Evolutionary conservation across 2,113 vertebrate genomes (phyloP), one percentile per base, ranked within the genome.

Genomic region (Entelurus aequoreus): DNA sequence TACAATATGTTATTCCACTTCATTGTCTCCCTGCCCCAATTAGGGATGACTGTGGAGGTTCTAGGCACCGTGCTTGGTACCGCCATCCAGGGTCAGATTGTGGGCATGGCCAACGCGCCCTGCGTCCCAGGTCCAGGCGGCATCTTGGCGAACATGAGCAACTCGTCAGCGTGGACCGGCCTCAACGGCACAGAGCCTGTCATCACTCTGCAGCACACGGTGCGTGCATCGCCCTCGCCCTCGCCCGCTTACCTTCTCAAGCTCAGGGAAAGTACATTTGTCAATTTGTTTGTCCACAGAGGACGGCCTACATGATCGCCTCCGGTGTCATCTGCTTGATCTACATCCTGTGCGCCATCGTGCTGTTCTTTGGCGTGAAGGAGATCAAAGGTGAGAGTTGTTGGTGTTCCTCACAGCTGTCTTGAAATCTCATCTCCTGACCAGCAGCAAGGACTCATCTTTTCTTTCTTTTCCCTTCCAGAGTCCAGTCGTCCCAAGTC

Each of bases 21-120:
- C 35, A 65, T 46, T 8, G 0, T 63, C 57, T 46, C 10, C 50
- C 48, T 55, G 37, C 28, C 53, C 8, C 28, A 8, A 48, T 63
- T 84, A 99, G 97, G 97, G 48, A 98, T 99, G 97, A 99, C 95
- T 0, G 92, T 98, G 74, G 97, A 98, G 75, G 93, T 98, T 21
- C 69, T 99, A 75, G 97, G 96, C 53, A 94, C 93, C 0, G 88
- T 99, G 60, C 65, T 98, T 28, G 94, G 95, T 46, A 97, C 96
- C 0, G 96, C 95, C 0, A 90, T 99, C 86, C 95, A 98, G 83
- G 97, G 97, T 1, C 97, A 98, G 88, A 99, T 99, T 0, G 94
- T 98, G 54, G 95, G 96, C 36, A 91, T 91, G 60, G 94, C 85
- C 0, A 83, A 90, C 6, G 86, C 90, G 0, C 91, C 94, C 28